Percentiles rank a stretch among this genome's conserved stretches.
phyloP scores from a whole-genome alignment of 1,140 invertebrate genomes.

The Melanaphis sacchari region DNA sequence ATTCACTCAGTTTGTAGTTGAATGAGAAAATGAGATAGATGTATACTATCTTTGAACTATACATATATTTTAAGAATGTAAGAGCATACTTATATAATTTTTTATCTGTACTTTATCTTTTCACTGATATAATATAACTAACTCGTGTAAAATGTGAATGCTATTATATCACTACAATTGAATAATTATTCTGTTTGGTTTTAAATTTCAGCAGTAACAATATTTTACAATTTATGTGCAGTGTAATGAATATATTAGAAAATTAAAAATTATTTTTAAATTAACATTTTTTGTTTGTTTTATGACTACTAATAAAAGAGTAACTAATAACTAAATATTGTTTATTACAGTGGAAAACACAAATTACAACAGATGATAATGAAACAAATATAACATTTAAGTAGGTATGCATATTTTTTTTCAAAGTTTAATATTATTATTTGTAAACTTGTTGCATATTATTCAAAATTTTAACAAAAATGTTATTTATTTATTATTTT shows the following conservation, averaged over 20 bases:
- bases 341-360: not conserved
- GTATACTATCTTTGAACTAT: not conserved
- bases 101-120: constrained; percentile 32
- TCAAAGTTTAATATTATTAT: not conserved
- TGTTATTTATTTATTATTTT: not conserved
- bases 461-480: not conserved
- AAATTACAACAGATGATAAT: not conserved
- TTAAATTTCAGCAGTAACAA: not conserved
- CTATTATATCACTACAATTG: not conserved
- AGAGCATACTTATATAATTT: constrained; percentile 7
- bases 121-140: not conserved
- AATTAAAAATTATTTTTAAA: not conserved
- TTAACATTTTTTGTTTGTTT: not conserved
- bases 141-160: not conserved
- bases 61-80: constrained; percentile 21
- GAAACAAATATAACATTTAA: not conserved
- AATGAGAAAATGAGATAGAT: not conserved
- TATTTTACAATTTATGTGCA: not conserved
- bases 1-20: not conserved
- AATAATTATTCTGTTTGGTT: not conserved
- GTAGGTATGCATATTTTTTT: not conserved
- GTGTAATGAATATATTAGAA: not conserved
- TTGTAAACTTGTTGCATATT: not conserved
- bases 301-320: not conserved
- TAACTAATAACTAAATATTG: not conserved